phyloP scores from a whole-genome alignment of 2,113 vertebrate species.

The Neofelis nebulosa region DNA sequence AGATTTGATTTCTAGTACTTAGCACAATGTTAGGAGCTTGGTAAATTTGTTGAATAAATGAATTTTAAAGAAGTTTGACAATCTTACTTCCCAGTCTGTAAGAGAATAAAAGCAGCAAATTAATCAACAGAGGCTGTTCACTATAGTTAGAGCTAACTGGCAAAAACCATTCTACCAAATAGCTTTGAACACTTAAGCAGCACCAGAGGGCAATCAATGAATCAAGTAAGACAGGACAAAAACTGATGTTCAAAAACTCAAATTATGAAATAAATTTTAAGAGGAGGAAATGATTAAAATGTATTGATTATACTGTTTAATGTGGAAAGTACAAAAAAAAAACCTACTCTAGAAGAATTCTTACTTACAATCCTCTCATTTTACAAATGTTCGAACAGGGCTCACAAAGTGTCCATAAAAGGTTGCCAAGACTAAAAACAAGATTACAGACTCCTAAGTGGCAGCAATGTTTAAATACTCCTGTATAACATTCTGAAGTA shows the following conservation, averaged over 20 bases:
- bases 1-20: background rate
- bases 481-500: background rate
- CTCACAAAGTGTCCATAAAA: background rate
- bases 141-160: background rate
- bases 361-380: background rate
- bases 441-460: background rate
- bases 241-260: background rate
- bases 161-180: background rate
- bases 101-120: slow-evolving; percentile 30
- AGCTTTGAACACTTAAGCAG: slow-evolving; percentile 13
- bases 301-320: background rate
- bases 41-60: background rate
- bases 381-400: background rate
- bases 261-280: slow-evolving; percentile 21
- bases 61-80: background rate
- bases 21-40: background rate
- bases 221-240: background rate
- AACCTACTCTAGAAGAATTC: background rate
- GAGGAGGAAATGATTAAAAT: background rate
- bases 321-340: background rate
- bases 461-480: background rate
- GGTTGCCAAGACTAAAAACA: background rate
- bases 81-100: background rate
- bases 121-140: background rate
- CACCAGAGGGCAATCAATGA: background rate